Percentiles rank a stretch among this genome's conserved stretches.
phyloP scores from a whole-genome alignment of 2,888 invertebrate genomes.

The Quadroppia sp. region DNA sequence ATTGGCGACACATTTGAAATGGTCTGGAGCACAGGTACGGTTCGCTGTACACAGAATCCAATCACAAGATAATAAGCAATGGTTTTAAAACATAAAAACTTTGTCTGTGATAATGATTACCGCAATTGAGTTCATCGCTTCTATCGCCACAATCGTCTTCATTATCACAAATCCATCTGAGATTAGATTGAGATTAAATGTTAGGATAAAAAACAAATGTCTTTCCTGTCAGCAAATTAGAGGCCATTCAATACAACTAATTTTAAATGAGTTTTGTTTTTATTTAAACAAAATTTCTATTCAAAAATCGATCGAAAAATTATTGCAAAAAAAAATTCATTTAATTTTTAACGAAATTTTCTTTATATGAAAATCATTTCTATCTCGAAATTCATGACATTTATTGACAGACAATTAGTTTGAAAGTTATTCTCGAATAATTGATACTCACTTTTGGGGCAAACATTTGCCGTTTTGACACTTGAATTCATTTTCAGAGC shows the following conservation, averaged over 20 bases:
- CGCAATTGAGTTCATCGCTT: slow-evolving; percentile 65
- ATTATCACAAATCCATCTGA: slow-evolving; percentile 88
- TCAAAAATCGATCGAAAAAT: too few species aligned
- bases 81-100: not conserved
- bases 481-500: slow-evolving; percentile 46
- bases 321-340: too few species aligned
- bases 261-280: too few species aligned
- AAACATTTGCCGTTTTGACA: slow-evolving; percentile 46
- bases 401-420: too few species aligned
- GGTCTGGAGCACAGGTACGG: slow-evolving; percentile 9
- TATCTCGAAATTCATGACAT: too few species aligned
- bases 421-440: too few species aligned
- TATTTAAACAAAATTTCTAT: too few species aligned
- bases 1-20: slow-evolving; percentile 24
- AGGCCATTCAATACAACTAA: too few species aligned
- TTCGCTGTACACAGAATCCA: not conserved
- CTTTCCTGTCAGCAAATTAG: slow-evolving; percentile 45
- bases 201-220: too few species aligned
- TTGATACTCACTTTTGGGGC: slow-evolving; percentile 40
- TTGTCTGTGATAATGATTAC: slow-evolving; percentile 40
- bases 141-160: slow-evolving; percentile 80
- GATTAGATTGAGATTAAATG: too few species aligned
- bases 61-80: not conserved
- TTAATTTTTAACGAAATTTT: too few species aligned
- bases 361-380: too few species aligned